Percentiles rank a stretch among this genome's conserved stretches.
These are phyloP conservation scores for Kobus ellipsiprymnus DNA, from an alignment of 2,113 vertebrate species.

Conservation along the genomic window DNA sequence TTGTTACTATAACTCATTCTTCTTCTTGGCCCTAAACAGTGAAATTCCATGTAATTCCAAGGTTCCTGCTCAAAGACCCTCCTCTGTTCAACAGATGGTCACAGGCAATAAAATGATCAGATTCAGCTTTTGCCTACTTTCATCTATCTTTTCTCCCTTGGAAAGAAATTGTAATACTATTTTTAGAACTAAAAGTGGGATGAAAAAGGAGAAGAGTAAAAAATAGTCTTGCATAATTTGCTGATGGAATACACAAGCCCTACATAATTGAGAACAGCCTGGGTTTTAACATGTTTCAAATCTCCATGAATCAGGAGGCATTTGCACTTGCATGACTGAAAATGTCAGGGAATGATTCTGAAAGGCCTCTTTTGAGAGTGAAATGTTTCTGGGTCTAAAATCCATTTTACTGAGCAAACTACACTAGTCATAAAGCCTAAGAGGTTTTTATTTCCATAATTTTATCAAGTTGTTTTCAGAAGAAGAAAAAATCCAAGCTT, in stretches of 20 bases:
- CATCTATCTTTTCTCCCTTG: conserved; percentile 21
- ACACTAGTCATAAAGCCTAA: conserved; percentile 59
- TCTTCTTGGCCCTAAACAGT: background rate
- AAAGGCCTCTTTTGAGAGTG: conserved; percentile 48
- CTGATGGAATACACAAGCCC: conserved; percentile 29
- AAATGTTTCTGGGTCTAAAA: conserved; percentile 67
- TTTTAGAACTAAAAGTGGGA: conserved; percentile 39
- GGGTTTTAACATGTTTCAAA: conserved; percentile 41
- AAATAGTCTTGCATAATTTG: conserved; percentile 51
- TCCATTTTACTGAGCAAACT: conserved; percentile 63
- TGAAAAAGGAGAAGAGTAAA: conserved; percentile 30
- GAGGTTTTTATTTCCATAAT: conserved; percentile 66
- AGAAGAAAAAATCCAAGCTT: conserved; percentile 22
- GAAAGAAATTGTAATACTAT: conserved; percentile 50
- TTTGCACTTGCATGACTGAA: conserved; percentile 64
- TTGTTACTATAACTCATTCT: background rate
- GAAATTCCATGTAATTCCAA: background rate
- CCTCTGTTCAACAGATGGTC: background rate
- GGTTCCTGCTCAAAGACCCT: background rate
- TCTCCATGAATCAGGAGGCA: conserved; percentile 61
- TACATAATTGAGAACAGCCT: conserved; percentile 54
- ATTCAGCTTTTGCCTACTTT: conserved; percentile 23
- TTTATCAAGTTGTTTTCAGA: conserved; percentile 44
- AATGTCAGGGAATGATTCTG: conserved; percentile 67
- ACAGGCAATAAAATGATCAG: background rate